Evolutionary conservation across 2,797 vertebrate genomes (phyloP).

Genomic region (Arnoldichthys spilopterus): DNA sequence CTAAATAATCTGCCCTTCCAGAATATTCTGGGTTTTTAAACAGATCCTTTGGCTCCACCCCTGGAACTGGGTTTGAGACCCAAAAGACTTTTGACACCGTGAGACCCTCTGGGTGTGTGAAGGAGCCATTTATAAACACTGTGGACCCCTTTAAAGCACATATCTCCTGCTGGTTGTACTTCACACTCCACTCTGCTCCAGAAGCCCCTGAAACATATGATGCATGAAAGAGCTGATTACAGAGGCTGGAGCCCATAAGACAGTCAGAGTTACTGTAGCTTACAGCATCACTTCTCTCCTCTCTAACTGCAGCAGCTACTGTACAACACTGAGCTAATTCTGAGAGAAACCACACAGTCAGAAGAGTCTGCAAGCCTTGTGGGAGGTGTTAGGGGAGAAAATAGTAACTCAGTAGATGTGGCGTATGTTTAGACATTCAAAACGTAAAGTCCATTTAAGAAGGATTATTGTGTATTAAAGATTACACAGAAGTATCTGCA

Average conservation of each 20-base stretch:
- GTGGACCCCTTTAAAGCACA: slow-evolving; percentile 1
- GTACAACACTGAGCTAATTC: neutral
- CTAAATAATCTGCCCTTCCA: neutral
- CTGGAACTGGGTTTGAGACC: neutral
- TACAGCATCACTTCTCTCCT: slow-evolving; percentile 2
- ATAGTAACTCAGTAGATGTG: too few relatives aligned
- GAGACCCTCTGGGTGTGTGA: neutral
- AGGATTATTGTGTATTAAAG: too few relatives aligned
- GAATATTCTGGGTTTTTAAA: neutral
- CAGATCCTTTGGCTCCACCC: neutral
- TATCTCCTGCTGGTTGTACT: neutral
- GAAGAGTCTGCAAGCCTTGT: too few relatives aligned
- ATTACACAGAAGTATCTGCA: too few relatives aligned
- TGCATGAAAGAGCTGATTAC: neutral
- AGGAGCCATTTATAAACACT: neutral
- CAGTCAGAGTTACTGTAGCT: neutral
- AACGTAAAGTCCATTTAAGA: too few relatives aligned
- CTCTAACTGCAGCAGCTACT: neutral
- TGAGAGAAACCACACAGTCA: neutral
- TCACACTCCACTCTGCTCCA: slow-evolving; percentile 1
- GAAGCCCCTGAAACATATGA: slow-evolving; percentile 2
- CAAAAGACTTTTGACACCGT: neutral
- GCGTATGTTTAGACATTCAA: too few relatives aligned
- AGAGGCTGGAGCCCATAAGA: neutral
- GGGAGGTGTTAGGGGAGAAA: too few relatives aligned